These are phyloP conservation scores for Cladorhizidae sp. DNA, from an alignment of 37 sponge, comb jelly and placozoan genomes.

Conservation along the genomic window DNA sequence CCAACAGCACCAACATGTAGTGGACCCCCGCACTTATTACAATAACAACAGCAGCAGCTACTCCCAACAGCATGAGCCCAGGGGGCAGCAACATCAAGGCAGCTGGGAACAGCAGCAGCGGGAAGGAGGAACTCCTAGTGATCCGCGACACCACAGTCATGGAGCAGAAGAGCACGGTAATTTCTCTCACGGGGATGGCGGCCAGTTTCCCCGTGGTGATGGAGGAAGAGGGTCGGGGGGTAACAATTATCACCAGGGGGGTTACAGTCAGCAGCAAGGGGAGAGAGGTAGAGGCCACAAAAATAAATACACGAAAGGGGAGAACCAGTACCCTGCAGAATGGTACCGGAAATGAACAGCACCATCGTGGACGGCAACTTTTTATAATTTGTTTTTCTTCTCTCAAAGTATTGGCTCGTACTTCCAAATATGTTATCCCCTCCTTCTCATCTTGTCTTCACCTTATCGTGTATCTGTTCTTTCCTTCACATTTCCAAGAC, in stretches of 20 bases:
- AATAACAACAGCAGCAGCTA: constrained; percentile 15
- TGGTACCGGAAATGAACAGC: constrained; percentile 15
- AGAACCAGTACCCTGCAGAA: not conserved
- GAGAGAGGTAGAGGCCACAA: not conserved
- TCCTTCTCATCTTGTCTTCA: too few relatives aligned
- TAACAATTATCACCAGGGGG: not conserved
- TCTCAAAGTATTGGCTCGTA: too few relatives aligned
- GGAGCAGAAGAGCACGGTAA: not conserved
- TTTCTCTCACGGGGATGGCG: not conserved
- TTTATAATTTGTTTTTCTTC: too few relatives aligned
- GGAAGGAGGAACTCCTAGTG: not conserved
- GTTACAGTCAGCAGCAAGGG: constrained; percentile 1
- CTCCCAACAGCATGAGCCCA: not conserved
- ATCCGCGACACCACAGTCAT: not conserved
- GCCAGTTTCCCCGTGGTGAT: not conserved
- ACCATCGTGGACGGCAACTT: too few relatives aligned
- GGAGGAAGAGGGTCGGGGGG: not conserved
- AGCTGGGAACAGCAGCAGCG: not conserved
- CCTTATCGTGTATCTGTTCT: too few relatives aligned
- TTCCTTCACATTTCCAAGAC: too few relatives aligned
- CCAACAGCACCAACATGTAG: constrained; percentile 10
- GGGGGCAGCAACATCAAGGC: not conserved
- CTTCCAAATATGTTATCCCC: too few relatives aligned
- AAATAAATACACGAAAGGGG: not conserved
- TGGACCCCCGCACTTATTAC: not conserved